A percentile compares a stretch with the other conserved stretches of the same genome.
Evolutionary conservation across 2,113 vertebrate genomes (phyloP).

Genomic region (Istiophorus platypterus): DNA sequence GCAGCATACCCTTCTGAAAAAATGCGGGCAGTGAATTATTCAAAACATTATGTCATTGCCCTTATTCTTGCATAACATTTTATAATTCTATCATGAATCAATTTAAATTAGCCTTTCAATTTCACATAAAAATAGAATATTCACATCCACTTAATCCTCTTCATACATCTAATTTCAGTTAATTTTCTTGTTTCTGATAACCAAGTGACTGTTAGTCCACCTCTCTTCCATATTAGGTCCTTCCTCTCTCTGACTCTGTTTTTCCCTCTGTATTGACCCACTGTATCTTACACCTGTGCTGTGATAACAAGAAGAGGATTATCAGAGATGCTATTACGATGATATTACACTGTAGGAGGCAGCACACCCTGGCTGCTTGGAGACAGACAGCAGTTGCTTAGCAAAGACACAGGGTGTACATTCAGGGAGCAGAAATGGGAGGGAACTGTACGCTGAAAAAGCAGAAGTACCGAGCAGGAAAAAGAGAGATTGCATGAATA

Average conservation of each 20-base stretch:
- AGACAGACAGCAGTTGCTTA: constrained; percentile 80
- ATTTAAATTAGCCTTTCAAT: not conserved
- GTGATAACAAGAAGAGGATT: constrained; percentile 69
- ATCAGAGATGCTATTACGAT: constrained; percentile 55
- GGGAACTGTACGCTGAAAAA: constrained; percentile 52
- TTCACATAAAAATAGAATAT: not conserved
- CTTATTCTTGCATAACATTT: not conserved
- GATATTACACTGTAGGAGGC: constrained; percentile 67
- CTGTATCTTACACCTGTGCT: constrained; percentile 46
- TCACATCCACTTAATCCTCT: constrained; percentile 10
- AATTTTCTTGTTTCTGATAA: constrained; percentile 15
- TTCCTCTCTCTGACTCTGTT: constrained; percentile 8
- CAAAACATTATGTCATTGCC: not conserved
- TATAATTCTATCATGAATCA: not conserved
- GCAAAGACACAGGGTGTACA: constrained; percentile 70
- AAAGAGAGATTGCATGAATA: constrained; percentile 60
- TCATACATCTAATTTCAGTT: not conserved
- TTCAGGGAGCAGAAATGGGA: constrained; percentile 60
- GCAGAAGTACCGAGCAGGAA: constrained; percentile 40
- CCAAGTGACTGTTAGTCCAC: constrained; percentile 22
- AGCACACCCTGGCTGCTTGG: constrained; percentile 68
- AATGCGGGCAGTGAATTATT: not conserved
- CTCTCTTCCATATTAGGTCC: not conserved
- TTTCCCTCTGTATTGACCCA: constrained; percentile 3
- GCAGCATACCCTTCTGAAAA: not conserved